A percentile compares a stretch with the other conserved stretches of the same genome.
phyloP scores from a whole-genome alignment of 2,113 vertebrate genomes.

The Otolemur garnettii region DNA sequence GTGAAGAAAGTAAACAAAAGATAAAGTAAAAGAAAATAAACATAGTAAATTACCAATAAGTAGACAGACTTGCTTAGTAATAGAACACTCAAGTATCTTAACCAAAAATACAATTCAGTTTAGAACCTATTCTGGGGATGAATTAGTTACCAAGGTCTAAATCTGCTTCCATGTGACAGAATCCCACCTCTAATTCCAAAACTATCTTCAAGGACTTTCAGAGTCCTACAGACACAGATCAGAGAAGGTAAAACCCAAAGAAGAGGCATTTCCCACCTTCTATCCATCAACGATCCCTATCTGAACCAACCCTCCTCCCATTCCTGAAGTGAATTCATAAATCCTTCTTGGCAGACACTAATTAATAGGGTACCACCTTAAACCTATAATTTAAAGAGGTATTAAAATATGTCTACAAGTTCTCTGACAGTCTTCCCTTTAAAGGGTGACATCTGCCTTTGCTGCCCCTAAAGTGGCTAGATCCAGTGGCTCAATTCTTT shows the following conservation, averaged over 20 bases:
- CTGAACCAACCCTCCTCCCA: not conserved
- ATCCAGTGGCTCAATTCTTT: not conserved
- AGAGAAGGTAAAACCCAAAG: not conserved
- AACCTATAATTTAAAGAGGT: not conserved
- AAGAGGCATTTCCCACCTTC: not conserved
- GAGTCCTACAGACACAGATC: not conserved
- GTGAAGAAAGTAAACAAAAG: too few species aligned
- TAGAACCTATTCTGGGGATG: not conserved
- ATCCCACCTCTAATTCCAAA: not conserved
- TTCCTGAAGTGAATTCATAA: not conserved
- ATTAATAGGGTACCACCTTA: not conserved
- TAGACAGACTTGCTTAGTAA: conserved; percentile 15
- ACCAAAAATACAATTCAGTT: not conserved
- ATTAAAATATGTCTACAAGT: not conserved
- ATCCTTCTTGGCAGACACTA: not conserved
- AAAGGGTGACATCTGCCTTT: not conserved
- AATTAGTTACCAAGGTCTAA: not conserved
- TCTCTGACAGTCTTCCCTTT: not conserved
- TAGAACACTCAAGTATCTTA: not conserved
- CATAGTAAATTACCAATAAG: not conserved
- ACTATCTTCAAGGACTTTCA: not conserved
- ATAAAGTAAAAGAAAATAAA: not conserved
- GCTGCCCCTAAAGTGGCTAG: not conserved
- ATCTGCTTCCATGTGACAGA: not conserved
- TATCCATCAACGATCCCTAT: not conserved